phyloP scores from a whole-genome alignment of 2,113 vertebrate genomes.

The Lycaon pictus region DNA sequence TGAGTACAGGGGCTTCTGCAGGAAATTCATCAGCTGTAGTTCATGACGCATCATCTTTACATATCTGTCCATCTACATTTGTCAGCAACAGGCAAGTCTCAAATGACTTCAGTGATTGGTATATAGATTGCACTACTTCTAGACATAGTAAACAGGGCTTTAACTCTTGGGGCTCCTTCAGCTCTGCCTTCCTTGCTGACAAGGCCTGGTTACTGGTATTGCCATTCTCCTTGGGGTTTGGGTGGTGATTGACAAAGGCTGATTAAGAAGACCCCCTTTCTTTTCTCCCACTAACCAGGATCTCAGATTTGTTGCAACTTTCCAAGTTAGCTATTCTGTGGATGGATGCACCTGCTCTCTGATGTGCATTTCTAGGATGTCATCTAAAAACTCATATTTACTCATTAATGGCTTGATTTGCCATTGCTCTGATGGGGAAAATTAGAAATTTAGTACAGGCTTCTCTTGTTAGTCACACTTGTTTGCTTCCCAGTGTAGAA shows the following conservation, averaged over 20 bases:
- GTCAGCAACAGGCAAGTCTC: slow-evolving; percentile 78
- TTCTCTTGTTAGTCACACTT: slow-evolving; percentile 50
- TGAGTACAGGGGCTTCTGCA: slow-evolving; percentile 83
- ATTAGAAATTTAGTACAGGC: slow-evolving; percentile 29
- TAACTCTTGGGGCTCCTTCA: slow-evolving; percentile 76
- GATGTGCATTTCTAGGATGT: neutral
- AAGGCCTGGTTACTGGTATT: slow-evolving; percentile 73
- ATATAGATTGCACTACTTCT: slow-evolving; percentile 82
- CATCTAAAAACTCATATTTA: neutral
- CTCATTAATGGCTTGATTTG: slow-evolving; percentile 24
- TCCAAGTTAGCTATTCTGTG: slow-evolving; percentile 30
- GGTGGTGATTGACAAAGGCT: slow-evolving; percentile 67
- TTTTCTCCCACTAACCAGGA: slow-evolving; percentile 56
- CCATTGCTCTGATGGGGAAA: slow-evolving; percentile 44
- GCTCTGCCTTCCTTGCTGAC: slow-evolving; percentile 71
- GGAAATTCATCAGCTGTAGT: slow-evolving; percentile 85
- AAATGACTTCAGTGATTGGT: slow-evolving; percentile 77
- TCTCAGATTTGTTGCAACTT: slow-evolving; percentile 72
- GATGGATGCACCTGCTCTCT: neutral
- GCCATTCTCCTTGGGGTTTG: slow-evolving; percentile 48
- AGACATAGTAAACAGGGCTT: slow-evolving; percentile 73
- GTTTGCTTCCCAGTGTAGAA: slow-evolving; percentile 29
- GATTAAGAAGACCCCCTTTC: slow-evolving; percentile 72
- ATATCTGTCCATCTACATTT: slow-evolving; percentile 86
- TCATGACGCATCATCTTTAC: slow-evolving; percentile 87